Percentiles rank a stretch among this genome's conserved stretches.
phyloP scores from a whole-genome alignment of 64 coral and sea anemone genomes.

The Stichodactyla helianthus region DNA sequence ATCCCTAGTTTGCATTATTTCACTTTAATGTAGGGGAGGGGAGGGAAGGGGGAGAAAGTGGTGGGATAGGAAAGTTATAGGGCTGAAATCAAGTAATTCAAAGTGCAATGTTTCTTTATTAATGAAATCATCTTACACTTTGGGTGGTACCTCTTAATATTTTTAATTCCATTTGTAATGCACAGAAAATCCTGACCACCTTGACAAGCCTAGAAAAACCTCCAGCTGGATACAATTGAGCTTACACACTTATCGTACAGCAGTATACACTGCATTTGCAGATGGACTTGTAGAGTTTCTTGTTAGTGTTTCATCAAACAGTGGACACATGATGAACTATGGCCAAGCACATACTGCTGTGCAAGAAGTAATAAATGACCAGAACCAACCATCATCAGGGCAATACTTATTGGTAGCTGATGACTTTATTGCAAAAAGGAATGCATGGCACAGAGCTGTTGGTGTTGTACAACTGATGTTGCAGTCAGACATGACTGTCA shows the following conservation, averaged over 20 bases:
- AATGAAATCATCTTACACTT: too few relatives aligned
- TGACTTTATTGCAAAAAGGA: conserved; percentile 41
- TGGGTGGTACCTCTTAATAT: background rate
- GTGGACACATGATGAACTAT: conserved; percentile 15
- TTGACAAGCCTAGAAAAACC: background rate
- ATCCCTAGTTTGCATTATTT: too few relatives aligned
- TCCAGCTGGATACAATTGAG: conserved; percentile 34
- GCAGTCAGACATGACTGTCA: conserved; percentile 30
- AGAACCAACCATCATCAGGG: background rate
- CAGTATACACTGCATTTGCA: conserved; percentile 40
- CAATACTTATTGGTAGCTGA: conserved; percentile 4
- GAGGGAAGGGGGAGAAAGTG: too few relatives aligned
- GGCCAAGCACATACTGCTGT: background rate
- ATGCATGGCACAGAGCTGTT: conserved; percentile 44
- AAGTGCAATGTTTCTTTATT: too few relatives aligned
- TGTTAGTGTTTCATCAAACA: conserved; percentile 20
- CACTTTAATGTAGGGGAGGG: too few relatives aligned
- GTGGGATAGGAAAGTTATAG: too few relatives aligned
- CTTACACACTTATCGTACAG: conserved; percentile 6
- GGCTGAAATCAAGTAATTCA: too few relatives aligned
- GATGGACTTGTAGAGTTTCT: conserved; percentile 36
- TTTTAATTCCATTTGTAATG: background rate
- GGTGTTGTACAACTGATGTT: conserved; percentile 38
- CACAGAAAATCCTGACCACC: background rate
- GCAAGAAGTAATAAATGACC: background rate